Conservation (phyloP, 2,113 vertebrate species). For the Pangasianodon hypophthalmus region DNA sequence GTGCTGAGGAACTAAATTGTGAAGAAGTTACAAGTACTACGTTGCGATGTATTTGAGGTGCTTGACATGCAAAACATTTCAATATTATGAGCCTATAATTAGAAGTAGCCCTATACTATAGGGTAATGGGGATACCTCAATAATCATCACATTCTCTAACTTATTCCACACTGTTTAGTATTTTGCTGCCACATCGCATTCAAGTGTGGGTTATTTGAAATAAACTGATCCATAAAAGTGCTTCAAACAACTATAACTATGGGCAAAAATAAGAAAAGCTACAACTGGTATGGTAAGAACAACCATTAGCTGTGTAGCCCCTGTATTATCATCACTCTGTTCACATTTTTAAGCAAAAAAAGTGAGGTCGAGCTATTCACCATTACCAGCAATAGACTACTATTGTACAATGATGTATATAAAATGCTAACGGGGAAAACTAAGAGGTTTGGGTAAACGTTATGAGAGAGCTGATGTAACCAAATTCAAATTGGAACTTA, state of each 20-base stretch:
- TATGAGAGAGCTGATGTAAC: background rate
- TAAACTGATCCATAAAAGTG: too few species aligned
- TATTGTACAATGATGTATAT: background rate
- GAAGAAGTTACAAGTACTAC: background rate
- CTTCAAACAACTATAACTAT: background rate
- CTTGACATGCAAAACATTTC: background rate
- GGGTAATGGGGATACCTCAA: background rate
- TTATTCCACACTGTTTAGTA: background rate
- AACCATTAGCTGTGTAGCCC: too few species aligned
- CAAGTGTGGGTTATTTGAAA: too few species aligned
- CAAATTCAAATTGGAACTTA: background rate
- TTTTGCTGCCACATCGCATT: background rate
- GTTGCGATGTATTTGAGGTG: background rate
- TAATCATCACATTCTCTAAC: background rate
- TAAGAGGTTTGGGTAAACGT: background rate
- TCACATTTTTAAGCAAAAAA: too few species aligned
- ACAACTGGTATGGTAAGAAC: too few species aligned
- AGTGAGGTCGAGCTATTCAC: too few species aligned
- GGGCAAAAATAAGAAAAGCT: too few species aligned
- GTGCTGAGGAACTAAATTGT: background rate
- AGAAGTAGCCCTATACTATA: background rate
- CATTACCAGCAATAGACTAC: background rate
- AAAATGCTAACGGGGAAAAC: background rate
- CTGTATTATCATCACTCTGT: too few species aligned
- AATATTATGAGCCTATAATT: background rate